These are phyloP conservation scores for Halichoeres trimaculatus DNA, from an alignment of 2,113 vertebrate genomes.

Conservation along the genomic window DNA sequence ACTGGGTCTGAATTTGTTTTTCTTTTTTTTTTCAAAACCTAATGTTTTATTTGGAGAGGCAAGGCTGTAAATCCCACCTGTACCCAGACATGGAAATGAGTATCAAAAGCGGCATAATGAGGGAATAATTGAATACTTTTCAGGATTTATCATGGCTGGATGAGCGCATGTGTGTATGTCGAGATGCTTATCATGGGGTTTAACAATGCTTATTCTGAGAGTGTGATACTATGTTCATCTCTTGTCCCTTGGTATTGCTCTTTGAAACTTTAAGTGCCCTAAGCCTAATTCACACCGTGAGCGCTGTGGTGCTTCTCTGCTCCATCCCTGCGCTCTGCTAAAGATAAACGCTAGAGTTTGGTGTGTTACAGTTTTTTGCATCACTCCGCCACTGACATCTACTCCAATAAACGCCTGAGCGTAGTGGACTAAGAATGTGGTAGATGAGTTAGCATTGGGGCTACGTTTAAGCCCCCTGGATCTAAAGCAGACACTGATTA, in stretches of 20 bases:
- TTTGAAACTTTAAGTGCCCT: background rate
- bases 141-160: constrained; percentile 34
- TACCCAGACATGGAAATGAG: constrained; percentile 47
- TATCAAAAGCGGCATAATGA: constrained; percentile 67
- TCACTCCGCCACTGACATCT: too few species aligned
- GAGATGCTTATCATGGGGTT: constrained; percentile 6
- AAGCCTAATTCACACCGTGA: too few species aligned
- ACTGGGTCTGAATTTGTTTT: constrained; percentile 16
- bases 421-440: too few species aligned
- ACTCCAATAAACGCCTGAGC: too few species aligned
- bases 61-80: constrained; percentile 54
- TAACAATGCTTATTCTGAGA: constrained; percentile 11
- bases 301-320: too few species aligned
- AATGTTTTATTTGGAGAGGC: constrained; percentile 49
- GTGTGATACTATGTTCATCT: background rate
- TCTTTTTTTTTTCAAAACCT: constrained; percentile 46
- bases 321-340: too few species aligned
- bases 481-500: too few species aligned
- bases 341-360: too few species aligned
- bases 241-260: background rate
- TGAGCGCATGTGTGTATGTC: constrained; percentile 24
- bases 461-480: too few species aligned
- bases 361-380: too few species aligned
- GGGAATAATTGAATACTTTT: constrained; percentile 69
- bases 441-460: too few species aligned